A percentile compares a stretch with the other conserved stretches of the same genome.
Conservation (phyloP, 2,797 vertebrate species). For the Syncerus caffer region DNA sequence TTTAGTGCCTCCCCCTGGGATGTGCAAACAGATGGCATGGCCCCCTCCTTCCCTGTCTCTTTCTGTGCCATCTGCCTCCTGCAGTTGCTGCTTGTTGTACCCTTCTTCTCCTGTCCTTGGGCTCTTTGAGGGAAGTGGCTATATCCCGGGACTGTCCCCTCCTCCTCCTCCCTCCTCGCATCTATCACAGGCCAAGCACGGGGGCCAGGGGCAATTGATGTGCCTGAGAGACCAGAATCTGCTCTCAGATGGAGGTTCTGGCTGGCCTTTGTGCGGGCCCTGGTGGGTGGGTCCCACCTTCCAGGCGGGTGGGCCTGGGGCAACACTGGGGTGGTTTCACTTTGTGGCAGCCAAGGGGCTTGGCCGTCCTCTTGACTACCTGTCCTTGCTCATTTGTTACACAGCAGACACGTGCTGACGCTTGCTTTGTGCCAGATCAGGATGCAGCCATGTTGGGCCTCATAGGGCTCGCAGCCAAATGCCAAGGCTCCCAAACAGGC, state of each 20-base stretch:
- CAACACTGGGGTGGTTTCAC: not conserved
- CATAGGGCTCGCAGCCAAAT: rapidly evolving
- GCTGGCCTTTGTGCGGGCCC: not conserved
- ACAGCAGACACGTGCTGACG: rapidly evolving
- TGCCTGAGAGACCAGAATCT: not conserved
- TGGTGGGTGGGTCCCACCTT: too few relatives aligned
- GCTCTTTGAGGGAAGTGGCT: not conserved
- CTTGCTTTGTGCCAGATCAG: not conserved
- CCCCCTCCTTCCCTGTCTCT: not conserved
- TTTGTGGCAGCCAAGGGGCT: not conserved
- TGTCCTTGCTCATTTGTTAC: not conserved
- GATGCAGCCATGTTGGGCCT: too few relatives aligned
- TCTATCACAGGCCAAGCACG: not conserved
- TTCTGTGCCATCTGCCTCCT: not conserved
- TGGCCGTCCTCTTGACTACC: rapidly evolving
- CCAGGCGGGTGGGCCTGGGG: rapidly evolving
- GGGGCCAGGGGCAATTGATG: not conserved
- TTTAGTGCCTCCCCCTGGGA: not conserved
- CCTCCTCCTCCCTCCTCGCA: not conserved
- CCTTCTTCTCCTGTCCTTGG: not conserved
- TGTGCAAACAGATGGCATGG: rapidly evolving
- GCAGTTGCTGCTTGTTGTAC: not conserved
- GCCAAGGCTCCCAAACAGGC: not conserved
- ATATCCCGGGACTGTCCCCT: not conserved
- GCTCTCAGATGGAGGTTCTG: not conserved